Evolutionary conservation across 1,140 invertebrate genomes (phyloP).

Genomic region (Drosophila miranda): DNA sequence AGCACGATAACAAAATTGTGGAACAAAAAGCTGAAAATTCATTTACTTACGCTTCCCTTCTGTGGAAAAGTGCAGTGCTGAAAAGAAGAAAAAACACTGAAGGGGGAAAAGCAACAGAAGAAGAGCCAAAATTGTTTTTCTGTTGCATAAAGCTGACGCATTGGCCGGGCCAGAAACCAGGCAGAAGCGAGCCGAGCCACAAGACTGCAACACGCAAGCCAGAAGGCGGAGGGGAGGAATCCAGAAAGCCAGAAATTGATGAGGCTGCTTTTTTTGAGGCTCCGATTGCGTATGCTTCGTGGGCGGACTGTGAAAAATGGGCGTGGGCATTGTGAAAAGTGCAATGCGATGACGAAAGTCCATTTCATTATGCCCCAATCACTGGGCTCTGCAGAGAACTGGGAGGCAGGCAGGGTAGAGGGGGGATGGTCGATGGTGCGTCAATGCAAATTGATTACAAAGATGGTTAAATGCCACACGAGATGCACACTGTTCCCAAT

Average conservation of each 20-base stretch:
- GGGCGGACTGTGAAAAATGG: constrained; percentile 19
- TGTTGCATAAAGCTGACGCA: constrained; percentile 55
- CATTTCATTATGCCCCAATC: constrained; percentile 22
- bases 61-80: constrained; percentile 24
- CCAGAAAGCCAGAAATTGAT: constrained; percentile 20
- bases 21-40: constrained; percentile 38
- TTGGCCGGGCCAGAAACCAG: constrained; percentile 6
- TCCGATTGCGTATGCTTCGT: constrained; percentile 13
- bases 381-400: constrained; percentile 15
- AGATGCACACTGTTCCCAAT: too few species aligned
- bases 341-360: constrained; percentile 44
- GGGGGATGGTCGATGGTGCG: constrained; percentile 22
- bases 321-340: constrained; percentile 26
- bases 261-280: constrained; percentile 23
- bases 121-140: constrained; percentile 33
- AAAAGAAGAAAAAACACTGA: constrained; percentile 19
- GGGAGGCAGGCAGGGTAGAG: background rate
- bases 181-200: constrained; percentile 4
- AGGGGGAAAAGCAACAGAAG: constrained; percentile 20
- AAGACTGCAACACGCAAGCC: constrained; percentile 51
- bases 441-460: constrained; percentile 33
- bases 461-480: too few species aligned
- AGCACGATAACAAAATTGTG: constrained; percentile 41
- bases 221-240: constrained; percentile 1
- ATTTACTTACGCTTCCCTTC: constrained; percentile 43